Evolutionary conservation across 2,888 invertebrate species (phyloP), one percentile per base, ranked within the genome.

Genomic region (Amaurobius ferox): DNA sequence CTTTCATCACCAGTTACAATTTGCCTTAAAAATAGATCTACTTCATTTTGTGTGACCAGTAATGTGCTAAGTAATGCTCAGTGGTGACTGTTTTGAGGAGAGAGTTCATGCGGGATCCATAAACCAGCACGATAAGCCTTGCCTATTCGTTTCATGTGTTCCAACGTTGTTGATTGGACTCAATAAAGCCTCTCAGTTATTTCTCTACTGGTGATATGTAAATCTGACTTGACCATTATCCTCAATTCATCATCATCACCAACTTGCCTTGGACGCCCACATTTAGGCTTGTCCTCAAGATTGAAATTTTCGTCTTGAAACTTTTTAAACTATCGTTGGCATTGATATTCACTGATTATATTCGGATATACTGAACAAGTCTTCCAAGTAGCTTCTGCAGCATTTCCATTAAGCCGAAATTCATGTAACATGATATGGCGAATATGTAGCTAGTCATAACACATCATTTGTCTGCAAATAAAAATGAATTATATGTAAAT

Each of bases 241-340:
- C 9, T 40, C 13, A 40, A 40, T 40, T 40, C 40, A 40, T 40
- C 40, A 40, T 40, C 40, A 40, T n/a, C n/a, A n/a, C n/a, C n/a
- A n/a, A 40, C 40, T 40, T 40, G 40, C n/a, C n/a, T n/a, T n/a
- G n/a, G n/a, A n/a, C n/a, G n/a, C n/a, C n/a, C n/a, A n/a, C n/a
- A n/a, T 61, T 19, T 61, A 1, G 26, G 61, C 61, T 61, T 23
- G 26, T 61, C 61, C n/a, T 61, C 61, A 61, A 61, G 61, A 61
- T 61, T 61, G 61, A 61, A 61, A 61, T 61, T 61, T 61, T 19
- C 19, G 0, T n/a, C 19, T 61, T 19, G 61, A 61, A 61, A 61
- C 19, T 61, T 61, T 61, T n/a, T 61, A 23, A 61, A 61, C 61
- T 1, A 61, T 16, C 19, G 16, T 1, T 1, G 61, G 1, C 61